Conservation (phyloP, 2,797 vertebrate genomes). For the Alectoris magna region DNA sequence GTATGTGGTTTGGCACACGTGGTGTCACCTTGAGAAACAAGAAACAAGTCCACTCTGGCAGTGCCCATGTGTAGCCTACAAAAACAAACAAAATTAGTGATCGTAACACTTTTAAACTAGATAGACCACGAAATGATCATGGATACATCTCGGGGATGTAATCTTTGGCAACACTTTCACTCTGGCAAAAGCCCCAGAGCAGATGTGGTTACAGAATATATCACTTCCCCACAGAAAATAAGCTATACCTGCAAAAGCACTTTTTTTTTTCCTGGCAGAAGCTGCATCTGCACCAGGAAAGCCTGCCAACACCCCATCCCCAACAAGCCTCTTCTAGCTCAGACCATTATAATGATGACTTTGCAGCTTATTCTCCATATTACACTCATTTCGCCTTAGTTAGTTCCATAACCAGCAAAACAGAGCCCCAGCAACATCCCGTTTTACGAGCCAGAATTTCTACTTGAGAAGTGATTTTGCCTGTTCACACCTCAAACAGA, state of each 20-base stretch:
- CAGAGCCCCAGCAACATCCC: neutral
- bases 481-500: conserved; percentile 18
- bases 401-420: conserved; percentile 12
- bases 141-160: neutral
- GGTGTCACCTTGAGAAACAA: neutral
- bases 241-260: conserved; percentile 60
- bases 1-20: neutral
- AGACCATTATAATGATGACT: conserved; percentile 52
- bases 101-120: neutral
- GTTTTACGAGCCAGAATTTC: neutral
- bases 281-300: conserved; percentile 38
- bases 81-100: neutral
- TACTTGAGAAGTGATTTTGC: neutral
- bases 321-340: conserved; percentile 54
- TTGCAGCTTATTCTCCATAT: conserved; percentile 48
- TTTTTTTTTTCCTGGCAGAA: conserved; percentile 52
- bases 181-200: conserved; percentile 2
- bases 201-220: conserved; percentile 37
- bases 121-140: neutral
- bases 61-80: neutral
- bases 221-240: conserved; percentile 33
- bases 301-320: conserved; percentile 44
- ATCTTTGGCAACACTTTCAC: conserved; percentile 1
- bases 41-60: neutral
- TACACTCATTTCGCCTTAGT: conserved; percentile 11